Percentiles rank a stretch among this genome's conserved stretches.
Conservation (phyloP, 2,888 invertebrate species). For the Stegophylla sp. region DNA sequence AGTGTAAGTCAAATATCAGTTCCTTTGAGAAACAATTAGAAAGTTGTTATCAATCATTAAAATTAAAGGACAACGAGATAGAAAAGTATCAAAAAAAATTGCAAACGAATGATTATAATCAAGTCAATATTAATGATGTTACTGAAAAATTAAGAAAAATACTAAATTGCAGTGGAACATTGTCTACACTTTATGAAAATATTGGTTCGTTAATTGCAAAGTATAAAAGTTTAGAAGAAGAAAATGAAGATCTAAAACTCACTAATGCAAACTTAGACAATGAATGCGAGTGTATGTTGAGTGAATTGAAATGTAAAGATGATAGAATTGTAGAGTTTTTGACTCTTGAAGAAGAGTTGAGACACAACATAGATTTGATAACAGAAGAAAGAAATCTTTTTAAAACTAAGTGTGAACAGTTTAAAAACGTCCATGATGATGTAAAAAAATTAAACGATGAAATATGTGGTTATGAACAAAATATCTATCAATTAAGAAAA, state of each 20-base stretch:
- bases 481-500: conserved; percentile 45
- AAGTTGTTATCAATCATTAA: conserved; percentile 16
- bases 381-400: conserved; percentile 45
- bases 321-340: conserved; percentile 19
- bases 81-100: conserved; percentile 29
- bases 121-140: neutral
- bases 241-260: conserved; percentile 32
- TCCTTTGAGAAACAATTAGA: conserved; percentile 36
- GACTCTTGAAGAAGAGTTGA: conserved; percentile 8
- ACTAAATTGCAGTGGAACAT: conserved; percentile 6
- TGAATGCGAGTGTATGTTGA: conserved; percentile 48
- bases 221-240: conserved; percentile 28
- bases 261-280: conserved; percentile 17
- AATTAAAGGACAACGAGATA: conserved; percentile 33
- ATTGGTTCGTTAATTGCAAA: conserved; percentile 8
- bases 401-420: conserved; percentile 30
- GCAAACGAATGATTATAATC: conserved; percentile 1
- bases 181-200: conserved; percentile 6
- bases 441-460: conserved; percentile 53
- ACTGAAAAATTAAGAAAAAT: conserved; percentile 26
- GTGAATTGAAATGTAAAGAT: conserved; percentile 41
- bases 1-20: neutral
- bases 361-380: conserved; percentile 24
- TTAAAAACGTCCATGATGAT: conserved; percentile 32
- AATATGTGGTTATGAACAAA: conserved; percentile 43